Evolutionary conservation across 2,888 invertebrate species (phyloP), one percentile per base, ranked within the genome.

Genomic region (Meiosimyza decipiens): DNA sequence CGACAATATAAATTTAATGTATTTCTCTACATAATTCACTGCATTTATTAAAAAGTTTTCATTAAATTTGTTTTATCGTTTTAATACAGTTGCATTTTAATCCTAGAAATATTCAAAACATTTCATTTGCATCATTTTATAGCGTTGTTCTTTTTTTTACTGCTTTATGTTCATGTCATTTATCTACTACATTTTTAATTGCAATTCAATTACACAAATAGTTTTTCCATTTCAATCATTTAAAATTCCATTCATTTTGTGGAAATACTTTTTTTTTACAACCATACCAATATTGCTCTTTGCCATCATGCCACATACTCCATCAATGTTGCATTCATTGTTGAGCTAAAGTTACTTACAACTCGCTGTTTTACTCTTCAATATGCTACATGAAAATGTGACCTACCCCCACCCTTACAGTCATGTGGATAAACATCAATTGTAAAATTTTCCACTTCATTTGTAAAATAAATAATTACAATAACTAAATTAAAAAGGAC

Each of bases 161-260:
- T 40, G 40, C 9, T 40, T 40, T 40, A 40, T 40, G 40, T 9
- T 40, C 40, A 40, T 40, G 40, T 40, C 40, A 40, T 40, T 40
- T 40, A 9, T 40, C 40, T 40, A 40, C 40, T 40, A 40, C 40
- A 78, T 79, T 83, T 84, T 82, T 84, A 84, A 83, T 84, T 83
- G 81, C 83, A 84, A 82, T 84, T 84, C 82, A 82, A 84, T 84
- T 82, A 84, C 77, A 78, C 77, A 79, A 82, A 81, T 81, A 82
- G 80, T 81, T 82, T 75, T 54, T 57, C 62, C 65, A 51, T 68
- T n/a, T 52, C 59, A 18, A 15, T 64, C 74, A 71, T 72, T 74
- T 70, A 66, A 72, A 59, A 72, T 74, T 72, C 74, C 74, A 74
- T 70, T 70, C 51, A 65, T 28, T 68, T 33, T 62, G 57, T 40